A percentile compares a stretch with the other conserved stretches of the same genome.
phyloP scores from a whole-genome alignment of 1,140 invertebrate genomes.

The Tachypleus tridentatus region DNA sequence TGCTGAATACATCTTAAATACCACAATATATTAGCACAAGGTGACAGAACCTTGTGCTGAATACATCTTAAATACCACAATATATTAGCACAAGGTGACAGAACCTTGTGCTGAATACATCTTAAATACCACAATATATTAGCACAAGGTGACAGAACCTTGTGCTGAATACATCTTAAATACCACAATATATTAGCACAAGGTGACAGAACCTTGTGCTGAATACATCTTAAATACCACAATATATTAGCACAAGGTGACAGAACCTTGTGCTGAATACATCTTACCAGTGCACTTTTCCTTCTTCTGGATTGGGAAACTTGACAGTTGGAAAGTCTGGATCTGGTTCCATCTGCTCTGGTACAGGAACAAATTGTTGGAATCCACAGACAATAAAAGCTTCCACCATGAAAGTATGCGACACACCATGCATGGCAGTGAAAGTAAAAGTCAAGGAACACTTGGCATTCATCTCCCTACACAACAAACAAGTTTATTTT shows the following conservation, averaged over 20 bases:
- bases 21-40: not conserved
- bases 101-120: not conserved
- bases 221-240: not conserved
- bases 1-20: not conserved
- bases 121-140: not conserved
- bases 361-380: slow-evolving; percentile 48
- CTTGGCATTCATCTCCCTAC: slow-evolving; percentile 43
- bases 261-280: not conserved
- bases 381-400: slow-evolving; percentile 65
- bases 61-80: not conserved
- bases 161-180: not conserved
- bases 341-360: slow-evolving; percentile 75
- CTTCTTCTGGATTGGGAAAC: slow-evolving; percentile 98
- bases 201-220: no score
- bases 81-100: not conserved
- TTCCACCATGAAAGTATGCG: slow-evolving; percentile 59
- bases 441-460: slow-evolving; percentile 60
- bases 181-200: not conserved
- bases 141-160: no score
- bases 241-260: not conserved
- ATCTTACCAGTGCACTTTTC: slow-evolving; percentile 57
- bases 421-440: slow-evolving; percentile 97
- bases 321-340: slow-evolving; percentile 94
- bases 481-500: slow-evolving; percentile 8
- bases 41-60: no score